Conservation (phyloP, 2,797 vertebrate genomes). For the Buphagus erythrorhynchus region DNA sequence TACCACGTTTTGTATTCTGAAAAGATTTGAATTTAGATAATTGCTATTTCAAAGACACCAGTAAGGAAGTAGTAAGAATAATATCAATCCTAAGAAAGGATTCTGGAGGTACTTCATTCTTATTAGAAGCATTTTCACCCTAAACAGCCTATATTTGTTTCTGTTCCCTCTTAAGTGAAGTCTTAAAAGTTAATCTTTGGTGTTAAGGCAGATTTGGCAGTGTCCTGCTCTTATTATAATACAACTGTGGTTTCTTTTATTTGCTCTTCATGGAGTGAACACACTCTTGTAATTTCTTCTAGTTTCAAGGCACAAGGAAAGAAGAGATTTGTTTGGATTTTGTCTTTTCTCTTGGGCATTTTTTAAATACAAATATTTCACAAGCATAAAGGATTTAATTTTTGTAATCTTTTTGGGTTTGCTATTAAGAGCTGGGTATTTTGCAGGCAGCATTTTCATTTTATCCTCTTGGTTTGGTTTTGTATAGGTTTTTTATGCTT, state of each 20-base stretch:
- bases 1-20: neutral
- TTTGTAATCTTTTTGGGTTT: neutral
- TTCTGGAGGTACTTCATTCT: neutral
- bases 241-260: neutral
- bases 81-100: neutral
- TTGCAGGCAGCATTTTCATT: neutral
- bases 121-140: neutral
- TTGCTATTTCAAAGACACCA: neutral
- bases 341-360: neutral
- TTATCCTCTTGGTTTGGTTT: neutral
- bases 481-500: neutral
- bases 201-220: neutral
- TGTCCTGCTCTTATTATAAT: neutral
- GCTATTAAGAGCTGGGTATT: neutral
- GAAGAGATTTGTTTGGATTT: neutral
- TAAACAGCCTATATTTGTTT: neutral
- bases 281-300: neutral
- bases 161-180: neutral
- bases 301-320: neutral
- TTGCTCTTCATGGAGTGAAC: neutral
- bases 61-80: neutral
- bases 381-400: neutral
- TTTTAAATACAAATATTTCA: neutral
- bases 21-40: neutral
- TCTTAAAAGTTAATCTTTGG: neutral